Base-by-base conservation (phyloP, 2,888 invertebrate species). In the Drosophila phalerata region DNA sequence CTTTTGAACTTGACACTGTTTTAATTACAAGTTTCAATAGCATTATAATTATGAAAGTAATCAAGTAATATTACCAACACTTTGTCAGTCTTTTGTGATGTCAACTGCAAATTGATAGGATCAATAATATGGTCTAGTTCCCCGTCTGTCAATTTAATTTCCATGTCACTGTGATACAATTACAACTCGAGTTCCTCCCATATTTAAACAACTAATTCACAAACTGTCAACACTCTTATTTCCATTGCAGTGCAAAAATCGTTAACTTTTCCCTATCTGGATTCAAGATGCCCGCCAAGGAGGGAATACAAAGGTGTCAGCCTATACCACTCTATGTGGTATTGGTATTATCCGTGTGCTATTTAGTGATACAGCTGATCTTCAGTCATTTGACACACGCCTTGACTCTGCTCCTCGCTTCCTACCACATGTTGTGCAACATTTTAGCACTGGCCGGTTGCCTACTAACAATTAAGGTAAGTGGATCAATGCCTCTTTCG, bases 361-460 rank as follows among this genome's bases (percentile, higher is more conserved):
- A 96, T 86, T 98, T 98, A 93, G 92, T 96, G 77, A 95, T 96
- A 4, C 96, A 98, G 90, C 94, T 98, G 83, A 94, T 96, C 78
- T 95, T 97, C 9, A 97, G 98, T 69, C 97, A 98, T 92, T 93
- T 97, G 83, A 97, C 98, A 2, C 97, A 98, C 93, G 97, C 98
- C 0, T 94, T 98, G 53, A 98, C 98, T 0, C 94, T 98, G 11
- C 95, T 98, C 51, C 96, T 98, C 81, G 97, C 98, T 92, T 96
- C 98, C 10, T 98, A 98, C 93, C 98, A 98, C 93, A 97, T 98
- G 94, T 94, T 99, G 56, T 98, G 98, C 92, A 97, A 98, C 90
- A 96, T 98, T 38, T 95, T 98, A 61, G 97, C 98, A 10, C 94
- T 98, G 61, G 93, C 94, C 43, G 96, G 97, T 34, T 97, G 96